phyloP scores from a whole-genome alignment of 2,113 vertebrate species.

The Tenrec ecaudatus region DNA sequence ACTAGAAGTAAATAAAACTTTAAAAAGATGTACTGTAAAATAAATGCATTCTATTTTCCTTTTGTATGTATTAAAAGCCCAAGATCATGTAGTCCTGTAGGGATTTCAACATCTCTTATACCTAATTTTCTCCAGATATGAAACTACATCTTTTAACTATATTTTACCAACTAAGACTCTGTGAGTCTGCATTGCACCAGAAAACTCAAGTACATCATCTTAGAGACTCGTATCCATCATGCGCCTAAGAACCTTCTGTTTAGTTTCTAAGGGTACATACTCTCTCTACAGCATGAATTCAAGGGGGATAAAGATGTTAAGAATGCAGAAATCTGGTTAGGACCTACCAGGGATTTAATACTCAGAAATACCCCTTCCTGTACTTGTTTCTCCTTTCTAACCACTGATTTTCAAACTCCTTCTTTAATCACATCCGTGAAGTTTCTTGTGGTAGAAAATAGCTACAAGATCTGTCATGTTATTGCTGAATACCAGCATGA shows the following conservation, averaged over 20 bases:
- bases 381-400: neutral
- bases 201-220: neutral
- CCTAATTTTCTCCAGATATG: neutral
- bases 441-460: neutral
- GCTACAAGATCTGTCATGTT: neutral
- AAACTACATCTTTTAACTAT: neutral
- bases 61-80: slow-evolving; percentile 48
- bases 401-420: neutral
- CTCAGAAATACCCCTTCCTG: neutral
- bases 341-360: neutral
- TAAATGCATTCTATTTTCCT: slow-evolving; percentile 16
- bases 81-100: neutral
- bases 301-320: neutral
- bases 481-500: slow-evolving; percentile 6
- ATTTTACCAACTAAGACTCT: neutral
- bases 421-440: neutral
- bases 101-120: slow-evolving; percentile 19
- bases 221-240: neutral
- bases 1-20: slow-evolving; percentile 63
- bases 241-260: neutral
- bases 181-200: neutral
- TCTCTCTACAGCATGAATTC: neutral
- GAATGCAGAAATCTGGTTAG: neutral
- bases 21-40: slow-evolving; percentile 55
- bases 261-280: neutral